These are phyloP conservation scores for Ciconia boyciana DNA, from an alignment of 2,113 vertebrate genomes.

Conservation along the genomic window DNA sequence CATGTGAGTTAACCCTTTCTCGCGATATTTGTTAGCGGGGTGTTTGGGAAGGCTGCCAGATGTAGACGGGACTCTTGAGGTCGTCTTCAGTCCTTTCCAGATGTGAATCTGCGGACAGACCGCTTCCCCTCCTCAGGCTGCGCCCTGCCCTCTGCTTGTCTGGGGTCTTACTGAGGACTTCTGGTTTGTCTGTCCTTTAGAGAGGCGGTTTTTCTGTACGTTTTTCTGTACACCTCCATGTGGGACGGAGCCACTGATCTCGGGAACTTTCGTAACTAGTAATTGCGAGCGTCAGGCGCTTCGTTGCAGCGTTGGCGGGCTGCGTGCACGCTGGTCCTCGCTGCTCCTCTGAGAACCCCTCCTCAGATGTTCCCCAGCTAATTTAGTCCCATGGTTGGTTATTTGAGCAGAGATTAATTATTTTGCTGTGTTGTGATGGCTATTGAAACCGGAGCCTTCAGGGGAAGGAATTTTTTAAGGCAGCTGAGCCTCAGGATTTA, in stretches of 20 bases:
- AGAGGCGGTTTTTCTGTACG: not conserved
- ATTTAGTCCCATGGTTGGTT: not conserved
- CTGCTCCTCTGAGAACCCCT: not conserved
- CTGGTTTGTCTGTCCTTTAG: accelerated
- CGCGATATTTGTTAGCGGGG: accelerated
- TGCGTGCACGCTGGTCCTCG: accelerated
- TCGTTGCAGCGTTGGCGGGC: not conserved
- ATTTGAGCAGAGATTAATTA: not conserved
- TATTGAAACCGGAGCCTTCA: not conserved
- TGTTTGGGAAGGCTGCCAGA: not conserved
- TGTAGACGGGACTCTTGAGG: too few relatives aligned
- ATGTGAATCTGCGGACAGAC: not conserved
- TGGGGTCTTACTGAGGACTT: accelerated
- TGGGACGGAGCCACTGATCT: not conserved
- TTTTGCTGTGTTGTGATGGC: not conserved
- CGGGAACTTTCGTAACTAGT: accelerated
- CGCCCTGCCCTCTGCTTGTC: not conserved
- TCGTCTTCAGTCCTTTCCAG: not conserved
- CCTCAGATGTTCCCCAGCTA: not conserved
- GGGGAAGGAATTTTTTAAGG: not conserved
- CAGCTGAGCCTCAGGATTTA: not conserved
- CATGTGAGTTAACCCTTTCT: accelerated
- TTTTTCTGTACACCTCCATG: accelerated
- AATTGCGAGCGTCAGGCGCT: accelerated
- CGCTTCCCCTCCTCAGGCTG: not conserved